Conservation (phyloP, 2,113 vertebrate species). For the Typhlomys cinereus region DNA sequence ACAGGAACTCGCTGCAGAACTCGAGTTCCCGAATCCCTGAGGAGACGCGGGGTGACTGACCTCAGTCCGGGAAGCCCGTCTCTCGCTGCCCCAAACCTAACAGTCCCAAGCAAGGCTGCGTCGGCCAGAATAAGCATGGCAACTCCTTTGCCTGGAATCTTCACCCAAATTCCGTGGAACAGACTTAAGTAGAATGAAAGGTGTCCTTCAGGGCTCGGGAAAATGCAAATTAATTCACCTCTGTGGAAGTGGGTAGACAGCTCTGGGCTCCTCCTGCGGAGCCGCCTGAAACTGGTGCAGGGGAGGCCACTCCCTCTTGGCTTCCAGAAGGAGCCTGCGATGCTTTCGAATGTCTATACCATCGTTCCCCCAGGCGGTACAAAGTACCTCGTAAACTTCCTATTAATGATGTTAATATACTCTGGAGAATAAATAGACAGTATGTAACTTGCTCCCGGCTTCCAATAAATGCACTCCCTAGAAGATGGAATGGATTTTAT, state of each 20-base stretch:
- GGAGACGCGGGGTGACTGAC: not conserved
- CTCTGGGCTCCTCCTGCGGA: not conserved
- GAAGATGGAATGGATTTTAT: not conserved
- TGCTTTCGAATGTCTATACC: constrained; percentile 45
- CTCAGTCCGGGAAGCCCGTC: not conserved
- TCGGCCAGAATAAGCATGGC: not conserved
- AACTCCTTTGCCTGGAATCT: constrained; percentile 26
- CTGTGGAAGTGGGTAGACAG: not conserved
- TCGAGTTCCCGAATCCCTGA: not conserved
- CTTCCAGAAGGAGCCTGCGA: constrained; percentile 1
- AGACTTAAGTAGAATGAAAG: constrained; percentile 59
- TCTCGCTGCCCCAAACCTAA: not conserved
- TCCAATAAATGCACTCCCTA: constrained; percentile 44
- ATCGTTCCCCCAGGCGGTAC: constrained; percentile 33
- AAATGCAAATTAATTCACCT: constrained; percentile 54
- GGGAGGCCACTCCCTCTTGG: not conserved
- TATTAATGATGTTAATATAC: constrained; percentile 47
- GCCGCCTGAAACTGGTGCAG: not conserved
- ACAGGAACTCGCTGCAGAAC: no score
- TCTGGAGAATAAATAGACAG: constrained; percentile 1
- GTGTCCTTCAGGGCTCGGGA: constrained; percentile 21
- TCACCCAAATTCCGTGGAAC: constrained; percentile 6
- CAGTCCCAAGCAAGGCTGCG: not conserved
- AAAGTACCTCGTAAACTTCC: constrained; percentile 54
- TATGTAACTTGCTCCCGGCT: not conserved